Percentiles rank a stretch among this genome's conserved stretches.
phyloP scores from a whole-genome alignment of 2,113 vertebrate genomes.

The Serilophus lunatus region DNA sequence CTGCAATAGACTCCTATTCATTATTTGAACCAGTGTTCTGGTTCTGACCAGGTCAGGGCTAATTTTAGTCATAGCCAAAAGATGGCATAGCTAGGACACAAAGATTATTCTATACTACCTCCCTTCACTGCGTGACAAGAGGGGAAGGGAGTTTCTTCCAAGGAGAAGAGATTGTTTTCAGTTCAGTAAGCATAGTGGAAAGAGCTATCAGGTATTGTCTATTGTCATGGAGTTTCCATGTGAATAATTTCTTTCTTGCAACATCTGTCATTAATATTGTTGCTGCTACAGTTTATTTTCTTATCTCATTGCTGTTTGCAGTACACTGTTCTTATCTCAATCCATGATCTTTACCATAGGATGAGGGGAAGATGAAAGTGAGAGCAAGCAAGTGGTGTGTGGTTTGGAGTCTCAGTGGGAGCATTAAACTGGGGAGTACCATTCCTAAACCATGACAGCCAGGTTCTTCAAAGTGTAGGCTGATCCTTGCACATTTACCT shows the following conservation, averaged over 20 bases:
- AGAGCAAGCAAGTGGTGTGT: neutral
- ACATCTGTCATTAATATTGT: neutral
- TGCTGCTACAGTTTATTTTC: neutral
- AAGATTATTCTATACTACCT: neutral
- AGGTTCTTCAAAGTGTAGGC: neutral
- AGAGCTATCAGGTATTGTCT: neutral
- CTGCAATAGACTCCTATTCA: neutral
- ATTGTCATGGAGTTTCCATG: neutral
- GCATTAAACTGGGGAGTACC: neutral
- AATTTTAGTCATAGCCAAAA: neutral
- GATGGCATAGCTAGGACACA: neutral
- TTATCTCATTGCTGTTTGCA: neutral
- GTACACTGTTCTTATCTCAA: neutral
- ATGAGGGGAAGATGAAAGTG: neutral
- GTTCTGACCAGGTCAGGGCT: neutral
- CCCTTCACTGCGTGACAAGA: neutral
- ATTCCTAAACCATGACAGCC: neutral
- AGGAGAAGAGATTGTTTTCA: neutral
- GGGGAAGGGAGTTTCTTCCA: neutral
- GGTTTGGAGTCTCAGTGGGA: neutral
- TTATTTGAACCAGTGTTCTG: neutral
- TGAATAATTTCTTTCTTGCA: neutral
- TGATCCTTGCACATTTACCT: fast-evolving
- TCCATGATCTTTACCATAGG: neutral
- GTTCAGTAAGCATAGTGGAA: neutral